These are phyloP conservation scores for Hoplostethus atlanticus DNA, from an alignment of 2,797 vertebrate species.

Conservation along the genomic window DNA sequence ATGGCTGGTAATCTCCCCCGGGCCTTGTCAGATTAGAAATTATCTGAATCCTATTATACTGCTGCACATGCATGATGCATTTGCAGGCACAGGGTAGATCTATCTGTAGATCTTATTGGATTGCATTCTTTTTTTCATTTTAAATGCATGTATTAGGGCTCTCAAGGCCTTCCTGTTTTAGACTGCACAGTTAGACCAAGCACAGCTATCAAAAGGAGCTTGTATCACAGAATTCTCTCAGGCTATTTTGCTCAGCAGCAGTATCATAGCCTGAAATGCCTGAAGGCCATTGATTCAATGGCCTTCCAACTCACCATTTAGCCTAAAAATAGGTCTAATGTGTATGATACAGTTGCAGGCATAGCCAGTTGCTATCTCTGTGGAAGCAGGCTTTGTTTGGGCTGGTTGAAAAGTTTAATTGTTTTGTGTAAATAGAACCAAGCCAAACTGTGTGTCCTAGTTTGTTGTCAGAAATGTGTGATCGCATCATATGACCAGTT, in stretches of 20 bases:
- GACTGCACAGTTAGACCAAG: slow-evolving; percentile 34
- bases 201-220: slow-evolving; percentile 41
- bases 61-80: slow-evolving; percentile 47
- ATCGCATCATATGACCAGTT: slow-evolving; percentile 75
- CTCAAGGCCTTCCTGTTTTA: slow-evolving; percentile 54
- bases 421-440: slow-evolving; percentile 47
- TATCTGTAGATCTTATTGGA: slow-evolving; percentile 15
- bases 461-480: slow-evolving; percentile 59
- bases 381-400: slow-evolving; percentile 41
- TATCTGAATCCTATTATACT: slow-evolving; percentile 63
- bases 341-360: slow-evolving; percentile 25
- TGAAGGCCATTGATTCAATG: slow-evolving; percentile 49
- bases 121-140: slow-evolving; percentile 13
- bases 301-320: slow-evolving; percentile 20
- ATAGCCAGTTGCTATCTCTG: slow-evolving; percentile 1
- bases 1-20: slow-evolving; percentile 46
- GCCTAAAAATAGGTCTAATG: slow-evolving; percentile 34
- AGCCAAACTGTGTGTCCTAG: slow-evolving; percentile 21
- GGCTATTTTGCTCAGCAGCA: slow-evolving; percentile 45
- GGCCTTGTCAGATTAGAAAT: slow-evolving; percentile 69
- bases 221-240: slow-evolving; percentile 38
- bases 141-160: slow-evolving; percentile 36
- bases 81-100: slow-evolving; percentile 38
- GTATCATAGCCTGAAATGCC: slow-evolving; percentile 44
- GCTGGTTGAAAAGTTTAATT: slow-evolving; percentile 5